Conservation (phyloP, 1,140 invertebrate species). For the Ooceraea biroi region DNA sequence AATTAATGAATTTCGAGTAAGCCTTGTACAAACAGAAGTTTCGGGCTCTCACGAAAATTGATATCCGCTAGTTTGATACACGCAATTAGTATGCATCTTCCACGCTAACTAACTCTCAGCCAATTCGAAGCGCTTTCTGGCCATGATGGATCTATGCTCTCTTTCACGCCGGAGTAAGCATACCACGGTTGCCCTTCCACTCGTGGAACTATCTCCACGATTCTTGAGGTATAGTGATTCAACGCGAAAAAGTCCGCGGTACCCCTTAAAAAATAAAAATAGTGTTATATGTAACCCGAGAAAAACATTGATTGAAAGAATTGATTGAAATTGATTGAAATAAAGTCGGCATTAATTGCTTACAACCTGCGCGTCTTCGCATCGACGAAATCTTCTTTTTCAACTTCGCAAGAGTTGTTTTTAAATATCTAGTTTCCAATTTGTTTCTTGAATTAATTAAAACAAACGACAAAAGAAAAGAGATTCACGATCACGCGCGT, state of each 20-base stretch:
- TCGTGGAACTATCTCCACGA: slow-evolving; percentile 74
- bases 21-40: slow-evolving; percentile 1
- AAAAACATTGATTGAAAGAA: too few species aligned
- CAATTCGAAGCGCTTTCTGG: slow-evolving; percentile 76
- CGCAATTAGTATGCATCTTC: slow-evolving; percentile 45
- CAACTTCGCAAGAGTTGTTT: too few species aligned
- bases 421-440: too few species aligned
- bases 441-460: too few species aligned
- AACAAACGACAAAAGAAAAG: too few species aligned
- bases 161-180: slow-evolving; percentile 75
- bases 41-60: slow-evolving; percentile 37
- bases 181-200: slow-evolving; percentile 63
- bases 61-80: slow-evolving; percentile 38
- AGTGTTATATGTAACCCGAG: not conserved
- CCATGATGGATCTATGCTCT: slow-evolving; percentile 75
- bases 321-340: too few species aligned
- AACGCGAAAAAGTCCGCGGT: slow-evolving; percentile 88
- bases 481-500: too few species aligned
- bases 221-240: slow-evolving; percentile 87
- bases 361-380: too few species aligned
- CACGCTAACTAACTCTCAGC: slow-evolving; percentile 76
- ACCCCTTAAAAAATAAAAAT: slow-evolving; percentile 74
- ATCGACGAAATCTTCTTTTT: too few species aligned
- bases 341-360: too few species aligned
- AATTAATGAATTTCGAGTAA: slow-evolving; percentile 32